Evolutionary conservation across 2,113 vertebrate species (phyloP), one percentile per base, ranked within the genome.

Genomic region (Hemibagrus wyckioides): DNA sequence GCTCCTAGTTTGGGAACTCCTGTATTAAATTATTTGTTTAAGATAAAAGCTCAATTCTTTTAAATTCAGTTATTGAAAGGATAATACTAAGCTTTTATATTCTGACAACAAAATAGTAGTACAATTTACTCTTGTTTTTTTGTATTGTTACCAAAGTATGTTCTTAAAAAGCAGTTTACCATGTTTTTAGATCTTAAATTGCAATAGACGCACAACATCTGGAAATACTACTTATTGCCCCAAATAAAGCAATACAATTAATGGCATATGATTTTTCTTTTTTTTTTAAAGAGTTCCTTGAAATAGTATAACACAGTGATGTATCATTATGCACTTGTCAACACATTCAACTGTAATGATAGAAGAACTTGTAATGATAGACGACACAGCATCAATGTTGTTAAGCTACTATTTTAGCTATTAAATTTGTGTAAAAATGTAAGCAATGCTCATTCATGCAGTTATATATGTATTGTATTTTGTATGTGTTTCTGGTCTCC

Each of bases 401-500:
- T 59, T 82, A 4, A 19, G 11, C 41, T 79, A 33, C 36, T 21
- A 41, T 81, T 81, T 36, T 61, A 61, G 7, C 36, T 39, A 44
- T 61, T 61, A 61, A 82, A 25, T 25, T 56, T 57, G 15, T 30
- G 30, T 54, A 36, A 23, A 59, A 14, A 2, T 73, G 13, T 25
- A 48, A n/a, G 23, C 39, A 63, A 6, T 82, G 39, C 4, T 77
- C 14, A n/a, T 52, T 44, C 1, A 10, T 25, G 3, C 10, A 28
- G 6, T 61, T 23, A 63, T 61, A n/a, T 82, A 6, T 82, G 13
- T 36, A 36, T 17, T 1, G 19, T 17, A 30, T 73, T 7, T 67
- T 33, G 44, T 48, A 48, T 67, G 4, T 87, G 52, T 85, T 33
- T 86, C 8, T 76, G n/a, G 30, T 79, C 85, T 84, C 87, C 94